phyloP scores from a whole-genome alignment of 2,113 vertebrate species.

The human (Homo sapiens) region GRCh38 chr7:86668001-86668500 shows the following conservation, averaged over 20 bases:
- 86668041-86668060: not conserved
- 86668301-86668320: conserved; percentile 5
- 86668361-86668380: conserved; percentile 1
- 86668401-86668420: conserved; percentile 60
- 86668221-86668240: not conserved
- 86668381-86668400: conserved; percentile 50
- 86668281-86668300: not conserved
- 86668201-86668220: not conserved
- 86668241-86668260: conserved; percentile 23
- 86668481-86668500: conserved; percentile 75
- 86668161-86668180: not conserved
- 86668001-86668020: not conserved
- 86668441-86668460: not conserved
- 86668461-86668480: conserved; percentile 63
- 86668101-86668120: not conserved
- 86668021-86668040: not conserved
- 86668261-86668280: conserved; percentile 49
- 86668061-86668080: conserved; percentile 32
- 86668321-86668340: not conserved
- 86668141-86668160: not conserved
- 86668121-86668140: not conserved
- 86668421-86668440: conserved; percentile 72
- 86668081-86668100: not conserved
- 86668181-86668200: not conserved
- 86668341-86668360: not conserved